Conservation (phyloP, 2,888 invertebrate genomes). For the Euphydryas editha region DNA sequence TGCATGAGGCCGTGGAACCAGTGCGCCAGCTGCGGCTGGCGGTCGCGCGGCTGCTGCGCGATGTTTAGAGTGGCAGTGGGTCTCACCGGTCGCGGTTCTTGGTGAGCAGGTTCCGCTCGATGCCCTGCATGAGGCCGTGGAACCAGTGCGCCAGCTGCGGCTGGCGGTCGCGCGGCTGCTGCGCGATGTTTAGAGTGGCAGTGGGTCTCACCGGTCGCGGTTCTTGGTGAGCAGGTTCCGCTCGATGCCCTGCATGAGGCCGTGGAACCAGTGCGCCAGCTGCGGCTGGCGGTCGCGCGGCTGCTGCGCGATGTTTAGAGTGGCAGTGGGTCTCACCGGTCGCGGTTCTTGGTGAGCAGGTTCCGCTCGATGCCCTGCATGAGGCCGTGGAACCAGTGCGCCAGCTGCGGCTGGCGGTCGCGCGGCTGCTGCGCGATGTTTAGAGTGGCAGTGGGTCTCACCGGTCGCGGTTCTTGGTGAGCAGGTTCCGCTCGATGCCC, state of each 20-base stretch:
- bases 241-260: conserved; percentile 98
- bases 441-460: no score
- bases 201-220: no score
- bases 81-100: no score
- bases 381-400: conserved; percentile 96
- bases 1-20: conserved; percentile 99
- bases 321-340: no score
- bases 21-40: conserved; percentile 94
- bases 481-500: conserved; percentile 96
- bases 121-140: conserved; percentile 97
- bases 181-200: no score
- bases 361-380: conserved; percentile 99
- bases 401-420: conserved; percentile 95
- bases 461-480: conserved; percentile 98
- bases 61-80: no score
- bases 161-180: conserved; percentile 96
- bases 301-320: conserved; percentile 93
- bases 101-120: conserved; percentile 96
- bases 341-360: conserved; percentile 97
- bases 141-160: conserved; percentile 97
- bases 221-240: conserved; percentile 98
- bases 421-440: conserved; percentile 93
- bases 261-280: conserved; percentile 97
- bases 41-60: conserved; percentile 94
- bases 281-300: conserved; percentile 94